Evolutionary conservation across 1,140 invertebrate genomes (phyloP), one percentile per base, ranked within the genome.

Genomic region (Diabrotica undecimpunctata): DNA sequence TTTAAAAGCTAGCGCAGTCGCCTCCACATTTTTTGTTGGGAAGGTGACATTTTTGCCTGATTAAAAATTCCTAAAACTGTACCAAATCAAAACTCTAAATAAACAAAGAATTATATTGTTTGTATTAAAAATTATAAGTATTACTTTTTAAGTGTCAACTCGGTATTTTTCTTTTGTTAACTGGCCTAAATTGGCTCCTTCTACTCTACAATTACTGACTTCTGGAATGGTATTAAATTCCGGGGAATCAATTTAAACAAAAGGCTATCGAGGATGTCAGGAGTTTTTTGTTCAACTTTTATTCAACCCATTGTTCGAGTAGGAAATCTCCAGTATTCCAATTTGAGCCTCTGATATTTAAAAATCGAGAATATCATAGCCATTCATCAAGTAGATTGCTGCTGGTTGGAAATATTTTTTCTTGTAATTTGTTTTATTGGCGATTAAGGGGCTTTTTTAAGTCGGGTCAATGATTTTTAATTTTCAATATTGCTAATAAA

Each of bases 201-300:
- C 67, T 74, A 65, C 65, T 70, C 70, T 68, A 72, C 69, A 74
- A 74, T 74, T 74, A 72, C 71, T 38, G 62, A 63, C 62, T 66
- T 62, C 68, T 68, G 66, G 72, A 74, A 71, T 62, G 72, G 71
- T 74, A 74, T 74, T 74, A 74, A 74, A 74, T 74, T 74, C 72
- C 72, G 61, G 59, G 67, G 69, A 74, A 74, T 74, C 71, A 70
- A 74, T 74, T 74, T 71, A 72, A 70, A 70, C 72, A 72, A 72
- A 74, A 72, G 70, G 67, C 70, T 64, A 66, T 71, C 66, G 62
- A 56, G 62, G 58, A 71, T 67, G 67, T 64, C 54, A 66, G 62
- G 63, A 62, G 51, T 68, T 70, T 68, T 70, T 68, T 53, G 57
- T 66, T 62, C 52, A 52, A 38, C 59, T 66, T 66, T 66, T 57